Conservation (phyloP, 2,113 vertebrate genomes). For the Eira barbara region DNA sequence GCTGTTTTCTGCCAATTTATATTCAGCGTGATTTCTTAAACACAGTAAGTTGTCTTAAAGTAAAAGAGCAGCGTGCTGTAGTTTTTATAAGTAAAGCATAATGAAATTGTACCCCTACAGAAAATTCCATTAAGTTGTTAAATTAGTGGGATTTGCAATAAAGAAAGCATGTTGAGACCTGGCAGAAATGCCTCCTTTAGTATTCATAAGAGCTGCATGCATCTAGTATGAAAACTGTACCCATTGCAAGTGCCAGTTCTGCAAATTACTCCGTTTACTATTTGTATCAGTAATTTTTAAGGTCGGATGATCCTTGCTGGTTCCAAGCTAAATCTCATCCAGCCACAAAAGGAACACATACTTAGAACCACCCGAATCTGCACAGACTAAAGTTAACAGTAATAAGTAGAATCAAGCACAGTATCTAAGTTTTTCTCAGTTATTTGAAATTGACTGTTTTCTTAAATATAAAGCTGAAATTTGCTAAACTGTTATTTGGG, state of each 20-base stretch:
- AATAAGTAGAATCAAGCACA: conserved; percentile 79
- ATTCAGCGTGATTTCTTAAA: conserved; percentile 73
- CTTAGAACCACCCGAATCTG: conserved; percentile 71
- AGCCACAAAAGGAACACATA: conserved; percentile 55
- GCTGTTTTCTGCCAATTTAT: conserved; percentile 72
- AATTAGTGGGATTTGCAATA: conserved; percentile 77
- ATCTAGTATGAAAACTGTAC: conserved; percentile 77
- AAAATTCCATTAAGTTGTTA: conserved; percentile 73
- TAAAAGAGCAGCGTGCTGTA: conserved; percentile 69
- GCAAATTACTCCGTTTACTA: conserved; percentile 67
- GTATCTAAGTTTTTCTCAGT: conserved; percentile 74
- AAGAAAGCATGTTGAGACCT: conserved; percentile 71
- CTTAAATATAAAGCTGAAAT: conserved; percentile 65
- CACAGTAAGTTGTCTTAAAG: conserved; percentile 67
- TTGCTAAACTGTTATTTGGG: conserved; percentile 64
- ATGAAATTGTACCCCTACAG: conserved; percentile 69
- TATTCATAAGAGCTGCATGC: conserved; percentile 78
- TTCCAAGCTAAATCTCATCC: conserved; percentile 70
- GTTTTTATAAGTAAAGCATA: conserved; percentile 67
- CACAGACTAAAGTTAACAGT: conserved; percentile 72
- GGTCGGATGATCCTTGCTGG: conserved; percentile 74
- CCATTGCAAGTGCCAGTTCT: conserved; percentile 73
- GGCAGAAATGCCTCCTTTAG: conserved; percentile 74
- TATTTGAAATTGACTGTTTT: conserved; percentile 71
- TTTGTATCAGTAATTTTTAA: conserved; percentile 73